These are phyloP conservation scores for Tetrax tetrax DNA, from an alignment of 2,113 vertebrate genomes.

Conservation along the genomic window DNA sequence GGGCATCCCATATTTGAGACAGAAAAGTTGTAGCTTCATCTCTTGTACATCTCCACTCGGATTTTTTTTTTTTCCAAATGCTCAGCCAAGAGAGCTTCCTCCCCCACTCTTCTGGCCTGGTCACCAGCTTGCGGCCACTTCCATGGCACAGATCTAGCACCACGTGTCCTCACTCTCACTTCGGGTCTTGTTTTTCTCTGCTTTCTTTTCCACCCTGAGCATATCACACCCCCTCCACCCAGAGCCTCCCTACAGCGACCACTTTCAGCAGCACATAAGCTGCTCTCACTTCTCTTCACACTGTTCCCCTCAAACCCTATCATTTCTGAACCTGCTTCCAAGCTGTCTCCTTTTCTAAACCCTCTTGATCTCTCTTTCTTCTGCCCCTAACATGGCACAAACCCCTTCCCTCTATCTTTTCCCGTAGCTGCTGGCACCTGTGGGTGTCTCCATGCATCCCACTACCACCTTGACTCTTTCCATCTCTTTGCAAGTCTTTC, in stretches of 20 bases:
- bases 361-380: neutral
- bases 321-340: neutral
- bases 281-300: neutral
- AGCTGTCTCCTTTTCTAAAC: neutral
- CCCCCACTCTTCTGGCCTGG: neutral
- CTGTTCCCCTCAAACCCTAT: neutral
- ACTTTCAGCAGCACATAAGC: neutral
- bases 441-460: neutral
- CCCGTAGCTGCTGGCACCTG: neutral
- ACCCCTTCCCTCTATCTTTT: neutral
- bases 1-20: fast-evolving
- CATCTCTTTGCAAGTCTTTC: neutral
- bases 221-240: neutral
- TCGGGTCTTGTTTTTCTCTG: neutral
- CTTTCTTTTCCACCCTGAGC: neutral
- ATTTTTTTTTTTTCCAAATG: neutral
- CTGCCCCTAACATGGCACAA: neutral
- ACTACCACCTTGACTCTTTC: neutral
- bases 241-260: neutral
- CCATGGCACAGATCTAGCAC: neutral
- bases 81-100: neutral
- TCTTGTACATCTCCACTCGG: neutral
- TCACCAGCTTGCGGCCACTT: neutral
- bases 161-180: neutral
- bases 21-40: neutral